These are phyloP conservation scores for Saturnia japonica DNA, from an alignment of 2,888 invertebrate genomes.

Conservation along the genomic window DNA sequence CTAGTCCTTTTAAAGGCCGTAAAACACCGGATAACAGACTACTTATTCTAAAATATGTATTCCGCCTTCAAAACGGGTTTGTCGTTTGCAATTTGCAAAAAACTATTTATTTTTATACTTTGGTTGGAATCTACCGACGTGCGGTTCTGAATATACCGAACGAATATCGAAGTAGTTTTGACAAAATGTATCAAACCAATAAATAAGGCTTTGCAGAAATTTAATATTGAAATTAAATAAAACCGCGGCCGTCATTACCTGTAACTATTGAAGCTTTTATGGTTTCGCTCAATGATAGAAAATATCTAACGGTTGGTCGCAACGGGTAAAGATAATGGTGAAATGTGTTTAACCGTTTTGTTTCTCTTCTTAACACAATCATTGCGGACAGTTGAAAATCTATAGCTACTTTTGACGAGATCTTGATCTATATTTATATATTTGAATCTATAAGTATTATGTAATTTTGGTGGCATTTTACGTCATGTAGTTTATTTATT, in stretches of 20 bases:
- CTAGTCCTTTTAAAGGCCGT: neutral
- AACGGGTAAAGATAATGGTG: constrained; percentile 38
- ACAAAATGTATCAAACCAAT: too few species aligned
- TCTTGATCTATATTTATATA: too few species aligned
- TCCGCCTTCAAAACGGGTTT: neutral
- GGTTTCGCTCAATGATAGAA: constrained; percentile 35
- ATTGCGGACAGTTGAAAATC: constrained; percentile 20
- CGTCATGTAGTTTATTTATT: too few species aligned
- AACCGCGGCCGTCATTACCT: constrained; percentile 22
- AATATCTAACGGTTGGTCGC: constrained; percentile 42
- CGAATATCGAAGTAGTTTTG: neutral
- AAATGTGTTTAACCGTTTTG: constrained; percentile 46
- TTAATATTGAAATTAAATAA: neutral
- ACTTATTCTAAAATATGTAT: neutral
- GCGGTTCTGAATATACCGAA: neutral
- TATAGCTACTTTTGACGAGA: neutral
- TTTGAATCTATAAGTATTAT: too few species aligned
- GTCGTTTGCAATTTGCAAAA: neutral
- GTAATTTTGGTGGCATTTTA: too few species aligned
- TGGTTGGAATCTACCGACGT: neutral
- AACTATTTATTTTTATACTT: neutral
- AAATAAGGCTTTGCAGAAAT: neutral
- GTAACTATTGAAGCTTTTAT: constrained; percentile 27
- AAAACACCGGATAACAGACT: neutral
- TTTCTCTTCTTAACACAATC: constrained; percentile 25